A percentile compares a stretch with the other conserved stretches of the same genome.
phyloP scores from a whole-genome alignment of 2,888 invertebrate genomes.

The Branchellion lobata region DNA sequence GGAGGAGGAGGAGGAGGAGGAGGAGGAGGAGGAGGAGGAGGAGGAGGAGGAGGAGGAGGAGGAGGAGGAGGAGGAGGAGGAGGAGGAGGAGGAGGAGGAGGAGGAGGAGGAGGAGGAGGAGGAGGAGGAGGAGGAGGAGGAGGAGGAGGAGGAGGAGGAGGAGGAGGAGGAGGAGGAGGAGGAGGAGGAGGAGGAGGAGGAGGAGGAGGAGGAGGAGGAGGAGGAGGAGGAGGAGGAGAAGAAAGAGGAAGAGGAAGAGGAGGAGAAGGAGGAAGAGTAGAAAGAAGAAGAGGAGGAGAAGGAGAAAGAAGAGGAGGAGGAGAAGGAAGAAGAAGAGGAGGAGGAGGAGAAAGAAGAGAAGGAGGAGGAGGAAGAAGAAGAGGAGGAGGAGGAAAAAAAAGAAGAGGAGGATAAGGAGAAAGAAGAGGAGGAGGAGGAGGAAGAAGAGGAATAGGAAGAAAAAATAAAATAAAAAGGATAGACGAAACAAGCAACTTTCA shows the following conservation, averaged over 20 bases:
- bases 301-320: constrained; percentile 13
- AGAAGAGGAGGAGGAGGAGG: no score
- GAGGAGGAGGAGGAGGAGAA: neutral
- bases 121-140: no score
- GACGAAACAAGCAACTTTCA: no score
- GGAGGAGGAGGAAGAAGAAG: neutral
- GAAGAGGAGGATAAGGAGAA: no score
- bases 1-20: constrained; percentile 32
- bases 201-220: constrained; percentile 7
- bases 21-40: constrained; percentile 30
- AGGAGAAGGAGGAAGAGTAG: no score
- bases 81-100: neutral
- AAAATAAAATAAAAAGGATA: no score
- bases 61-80: neutral
- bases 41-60: neutral
- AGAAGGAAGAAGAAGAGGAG: constrained; percentile 22
- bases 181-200: neutral
- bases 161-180: neutral
- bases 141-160: neutral
- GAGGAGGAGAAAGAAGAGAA: neutral
- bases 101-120: no score
- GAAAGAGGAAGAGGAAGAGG: no score
- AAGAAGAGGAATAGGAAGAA: no score
- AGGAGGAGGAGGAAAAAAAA: neutral
- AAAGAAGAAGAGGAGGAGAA: no score